phyloP scores from a whole-genome alignment of 2,888 invertebrate genomes.

The Ellobium chinense region DNA sequence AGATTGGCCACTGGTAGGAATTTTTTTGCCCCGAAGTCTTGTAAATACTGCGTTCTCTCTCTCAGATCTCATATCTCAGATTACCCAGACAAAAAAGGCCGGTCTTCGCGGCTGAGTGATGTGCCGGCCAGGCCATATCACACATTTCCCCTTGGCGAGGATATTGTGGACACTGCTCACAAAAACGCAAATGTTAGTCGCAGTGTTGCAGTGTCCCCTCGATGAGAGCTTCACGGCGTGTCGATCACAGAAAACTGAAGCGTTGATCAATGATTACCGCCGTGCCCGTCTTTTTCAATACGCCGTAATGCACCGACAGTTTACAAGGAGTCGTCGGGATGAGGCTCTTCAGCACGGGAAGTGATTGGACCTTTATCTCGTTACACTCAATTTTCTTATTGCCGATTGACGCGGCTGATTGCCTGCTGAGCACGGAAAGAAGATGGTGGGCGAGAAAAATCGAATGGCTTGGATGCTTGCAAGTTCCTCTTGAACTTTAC shows the following conservation, averaged over 20 bases:
- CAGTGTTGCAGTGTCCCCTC: no score
- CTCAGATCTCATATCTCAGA: no score
- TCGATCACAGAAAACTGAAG: background rate
- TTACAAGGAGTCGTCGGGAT: background rate
- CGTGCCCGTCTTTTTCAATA: background rate
- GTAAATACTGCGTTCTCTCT: no score
- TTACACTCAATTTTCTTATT: conserved; percentile 7
- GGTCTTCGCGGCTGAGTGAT: no score
- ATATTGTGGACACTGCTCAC: no score
- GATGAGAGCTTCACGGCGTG: background rate
- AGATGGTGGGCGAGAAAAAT: background rate
- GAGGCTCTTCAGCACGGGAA: background rate
- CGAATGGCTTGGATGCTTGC: background rate
- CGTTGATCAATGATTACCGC: conserved; percentile 22
- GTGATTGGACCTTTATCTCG: conserved; percentile 9
- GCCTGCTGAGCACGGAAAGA: background rate
- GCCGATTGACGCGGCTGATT: background rate
- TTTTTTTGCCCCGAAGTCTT: no score
- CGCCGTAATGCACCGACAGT: background rate
- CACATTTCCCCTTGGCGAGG: no score
- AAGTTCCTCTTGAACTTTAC: background rate
- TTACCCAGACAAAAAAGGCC: no score
- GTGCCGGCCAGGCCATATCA: no score
- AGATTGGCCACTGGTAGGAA: no score
- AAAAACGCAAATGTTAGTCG: no score